Percentiles rank a stretch among this genome's conserved stretches.
phyloP scores from a whole-genome alignment of 2,113 vertebrate species.

The Sprattus sprattus region DNA sequence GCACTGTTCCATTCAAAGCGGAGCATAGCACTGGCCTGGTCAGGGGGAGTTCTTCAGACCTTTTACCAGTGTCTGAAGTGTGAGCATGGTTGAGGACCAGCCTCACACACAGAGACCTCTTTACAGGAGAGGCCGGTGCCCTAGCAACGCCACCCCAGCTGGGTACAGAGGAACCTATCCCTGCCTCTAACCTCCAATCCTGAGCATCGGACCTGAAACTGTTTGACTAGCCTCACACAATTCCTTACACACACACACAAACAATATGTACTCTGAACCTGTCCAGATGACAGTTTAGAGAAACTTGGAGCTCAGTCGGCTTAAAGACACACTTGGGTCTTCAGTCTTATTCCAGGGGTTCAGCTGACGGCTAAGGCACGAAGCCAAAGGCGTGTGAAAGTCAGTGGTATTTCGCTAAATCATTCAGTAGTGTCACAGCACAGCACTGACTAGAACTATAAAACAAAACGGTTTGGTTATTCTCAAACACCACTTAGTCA shows the following conservation, averaged over 20 bases:
- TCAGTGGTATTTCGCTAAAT: neutral
- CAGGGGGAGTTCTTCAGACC: too few relatives aligned
- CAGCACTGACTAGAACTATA: neutral
- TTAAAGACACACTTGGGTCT: neutral
- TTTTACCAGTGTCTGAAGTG: neutral
- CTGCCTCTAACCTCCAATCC: neutral
- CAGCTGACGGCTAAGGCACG: neutral
- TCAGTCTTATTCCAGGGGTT: neutral
- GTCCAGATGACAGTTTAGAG: neutral
- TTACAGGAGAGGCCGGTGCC: neutral
- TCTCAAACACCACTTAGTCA: neutral
- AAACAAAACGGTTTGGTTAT: too few relatives aligned
- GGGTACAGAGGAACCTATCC: neutral
- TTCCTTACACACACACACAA: neutral
- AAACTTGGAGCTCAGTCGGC: neutral
- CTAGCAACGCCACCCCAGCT: neutral
- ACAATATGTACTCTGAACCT: neutral
- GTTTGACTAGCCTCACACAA: neutral
- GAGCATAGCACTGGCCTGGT: too few relatives aligned
- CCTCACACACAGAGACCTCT: neutral
- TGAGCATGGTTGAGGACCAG: neutral
- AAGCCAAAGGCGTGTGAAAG: neutral
- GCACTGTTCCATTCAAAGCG: too few relatives aligned
- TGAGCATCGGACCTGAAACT: neutral
- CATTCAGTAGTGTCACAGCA: neutral